These are phyloP conservation scores for Epinotia nisella DNA, from an alignment of 2,888 invertebrate genomes.

Conservation along the genomic window DNA sequence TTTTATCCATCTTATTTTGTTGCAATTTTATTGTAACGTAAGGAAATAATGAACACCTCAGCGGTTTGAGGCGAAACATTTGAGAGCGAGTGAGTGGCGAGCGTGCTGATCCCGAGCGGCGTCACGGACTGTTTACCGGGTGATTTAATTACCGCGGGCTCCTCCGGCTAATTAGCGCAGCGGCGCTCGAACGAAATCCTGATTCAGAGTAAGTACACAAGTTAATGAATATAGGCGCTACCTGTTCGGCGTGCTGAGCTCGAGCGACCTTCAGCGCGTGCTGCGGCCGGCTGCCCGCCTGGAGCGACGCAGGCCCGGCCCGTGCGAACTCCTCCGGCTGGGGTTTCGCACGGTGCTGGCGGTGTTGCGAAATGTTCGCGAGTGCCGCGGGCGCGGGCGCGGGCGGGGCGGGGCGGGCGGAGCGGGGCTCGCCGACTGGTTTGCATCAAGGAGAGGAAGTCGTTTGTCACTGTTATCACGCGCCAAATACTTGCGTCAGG, in stretches of 20 bases:
- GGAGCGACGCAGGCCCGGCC: neutral
- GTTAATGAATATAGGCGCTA: conserved; percentile 14
- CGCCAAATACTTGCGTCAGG: conserved; percentile 40
- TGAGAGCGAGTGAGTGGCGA: neutral
- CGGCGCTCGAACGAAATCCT: conserved; percentile 6
- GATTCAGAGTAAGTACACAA: neutral
- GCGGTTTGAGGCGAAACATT: too few species aligned
- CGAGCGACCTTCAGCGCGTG: neutral
- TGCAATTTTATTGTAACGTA: too few species aligned
- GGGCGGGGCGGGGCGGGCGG: neutral
- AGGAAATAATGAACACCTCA: too few species aligned
- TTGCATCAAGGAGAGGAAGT: conserved; percentile 42
- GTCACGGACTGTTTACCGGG: conserved; percentile 27
- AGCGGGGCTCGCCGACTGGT: conserved; percentile 26
- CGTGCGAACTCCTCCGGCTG: conserved; percentile 27
- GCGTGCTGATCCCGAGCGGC: neutral
- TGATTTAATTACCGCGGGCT: conserved; percentile 29
- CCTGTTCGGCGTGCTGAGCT: neutral
- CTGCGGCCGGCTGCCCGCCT: neutral
- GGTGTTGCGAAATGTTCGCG: conserved; percentile 28
- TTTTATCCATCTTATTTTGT: too few species aligned
- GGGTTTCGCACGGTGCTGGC: conserved; percentile 19
- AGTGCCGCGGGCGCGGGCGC: neutral
- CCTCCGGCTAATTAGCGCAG: conserved; percentile 23
- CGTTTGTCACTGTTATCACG: conserved; percentile 44